A percentile compares a stretch with the other conserved stretches of the same genome.
These are phyloP conservation scores for Pheosia tremula DNA, from an alignment of 2,888 invertebrate species.

Conservation along the genomic window DNA sequence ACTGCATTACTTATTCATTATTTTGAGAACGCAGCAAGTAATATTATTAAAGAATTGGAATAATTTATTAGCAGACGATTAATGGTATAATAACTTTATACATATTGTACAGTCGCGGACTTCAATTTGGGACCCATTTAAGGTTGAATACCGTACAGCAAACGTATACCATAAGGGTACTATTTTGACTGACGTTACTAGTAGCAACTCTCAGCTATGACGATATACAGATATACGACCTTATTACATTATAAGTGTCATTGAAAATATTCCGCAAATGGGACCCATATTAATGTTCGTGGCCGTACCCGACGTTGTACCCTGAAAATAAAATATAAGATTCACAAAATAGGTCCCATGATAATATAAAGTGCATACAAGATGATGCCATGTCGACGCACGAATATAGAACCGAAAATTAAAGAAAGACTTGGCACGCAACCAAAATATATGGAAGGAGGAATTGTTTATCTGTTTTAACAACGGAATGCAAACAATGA, in stretches of 20 bases:
- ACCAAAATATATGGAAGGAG: slow-evolving; percentile 27
- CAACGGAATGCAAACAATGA: slow-evolving; percentile 8
- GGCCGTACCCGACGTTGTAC: not conserved
- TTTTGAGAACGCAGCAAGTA: not conserved
- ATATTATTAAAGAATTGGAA: not conserved
- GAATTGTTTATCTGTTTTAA: slow-evolving; percentile 16
- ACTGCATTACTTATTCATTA: not conserved
- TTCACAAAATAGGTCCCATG: slow-evolving; percentile 15
- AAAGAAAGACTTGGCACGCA: slow-evolving; percentile 22
- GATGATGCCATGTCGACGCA: slow-evolving; percentile 21
- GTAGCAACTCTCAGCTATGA: no score
- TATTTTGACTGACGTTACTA: no score
- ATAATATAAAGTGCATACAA: slow-evolving; percentile 23
- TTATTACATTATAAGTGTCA: no score
- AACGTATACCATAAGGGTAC: no score
- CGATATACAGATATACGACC: no score
- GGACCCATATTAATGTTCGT: not conserved
- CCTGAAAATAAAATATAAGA: slow-evolving; percentile 9
- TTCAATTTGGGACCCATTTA: no score
- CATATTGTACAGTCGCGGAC: no score
- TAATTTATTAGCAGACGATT: no score
- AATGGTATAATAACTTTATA: no score
- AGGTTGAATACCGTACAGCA: no score
- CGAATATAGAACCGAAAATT: not conserved
- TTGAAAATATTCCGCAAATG: no score